Evolutionary conservation across 2,888 invertebrate genomes (phyloP), one percentile per base, ranked within the genome.

Genomic region (Oscheius myriophilus): DNA sequence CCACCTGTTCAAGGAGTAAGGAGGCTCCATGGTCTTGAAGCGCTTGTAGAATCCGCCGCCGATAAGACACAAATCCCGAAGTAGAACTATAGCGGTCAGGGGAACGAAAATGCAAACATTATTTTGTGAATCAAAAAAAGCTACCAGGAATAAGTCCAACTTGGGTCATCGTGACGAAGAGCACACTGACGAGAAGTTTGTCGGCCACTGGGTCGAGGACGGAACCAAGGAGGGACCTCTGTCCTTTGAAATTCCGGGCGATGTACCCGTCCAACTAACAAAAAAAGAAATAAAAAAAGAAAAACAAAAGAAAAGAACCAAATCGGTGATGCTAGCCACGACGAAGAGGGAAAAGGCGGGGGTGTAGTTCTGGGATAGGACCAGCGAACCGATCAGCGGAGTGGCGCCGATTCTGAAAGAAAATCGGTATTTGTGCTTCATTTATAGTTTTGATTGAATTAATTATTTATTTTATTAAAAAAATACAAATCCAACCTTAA

Each of bases 161-260:
- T 88, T 92, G 93, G 21, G 95, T 93, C 72, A 97, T 89, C 0
- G 94, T 91, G 61, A 96, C 88, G 84, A 95, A 95, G 66, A 97
- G 88, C 0, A 93, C 93, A 14, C 93, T 93, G 77, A 97, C 92
- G 1, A 98, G 90, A 43, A 96, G 90, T 89, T 98, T 98, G 87
- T 98, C 97, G 2, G 97, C 97, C 89, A 96, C 91, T 0, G 97
- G 97, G 88, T 98, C 97, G n/a, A 98, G 88, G 85, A 96, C 95
- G 70, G 95, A 95, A 0, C 97, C 97, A 86, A 95, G 91, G 87
- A 93, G 93, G 33, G 96, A 93, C 25, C 93, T 92, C 87, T 98
- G 97, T 41, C 92, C 92, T 72, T 92, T 91, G 91, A 93, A 95
- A 62, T 92, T 93, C 68, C 97, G 90, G 0, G 97, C 97, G 86